Evolutionary conservation across 2,113 vertebrate species (phyloP), one percentile per base, ranked within the genome.

Genomic region (Garra rufa): DNA sequence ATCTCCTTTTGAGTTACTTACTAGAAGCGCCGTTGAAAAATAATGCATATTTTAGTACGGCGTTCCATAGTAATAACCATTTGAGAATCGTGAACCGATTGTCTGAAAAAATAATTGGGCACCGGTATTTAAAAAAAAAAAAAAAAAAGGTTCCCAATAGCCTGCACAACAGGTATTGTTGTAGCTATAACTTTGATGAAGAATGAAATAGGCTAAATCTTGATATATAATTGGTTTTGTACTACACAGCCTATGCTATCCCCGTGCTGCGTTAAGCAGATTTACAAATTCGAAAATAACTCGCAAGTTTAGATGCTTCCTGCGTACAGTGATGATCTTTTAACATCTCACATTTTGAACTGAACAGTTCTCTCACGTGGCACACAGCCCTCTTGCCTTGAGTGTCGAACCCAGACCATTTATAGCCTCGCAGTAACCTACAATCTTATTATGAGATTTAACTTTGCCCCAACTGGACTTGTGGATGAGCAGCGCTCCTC

Each of bases 401-500:
- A 88, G 87, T 80, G 91, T 91, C 88, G 88, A 91, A 90, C 88
- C 88, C 63, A 89, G 86, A 89, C 92, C 92, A 90, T 94, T 93
- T 93, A 90, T 89, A 88, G 93, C 90, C 87, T 83, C 82, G 87
- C 92, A 89, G 84, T 91, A 89, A 92, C 89, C 88, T 91, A 88
- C 94, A 94, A 94, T 94, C 94, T 93, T 94, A 91, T 94, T 92
- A 94, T 91, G 91, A 94, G 92, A 93, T 94, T 92, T 93, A 94
- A 92, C 92, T 93, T 92, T 90, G 90, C 91, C 91, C 90, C 87
- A 87, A 84, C 88, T 88, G 90, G 92, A 92, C 91, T 84, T 90
- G 88, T 91, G 91, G 92, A 93, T 94, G 91, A 85, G 65, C 87
- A 90, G 57, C 65, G 82, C 28, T 86, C 55, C 76, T 46, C 21